Conservation (phyloP, 2,888 invertebrate species). For the Escarpia spicata region DNA sequence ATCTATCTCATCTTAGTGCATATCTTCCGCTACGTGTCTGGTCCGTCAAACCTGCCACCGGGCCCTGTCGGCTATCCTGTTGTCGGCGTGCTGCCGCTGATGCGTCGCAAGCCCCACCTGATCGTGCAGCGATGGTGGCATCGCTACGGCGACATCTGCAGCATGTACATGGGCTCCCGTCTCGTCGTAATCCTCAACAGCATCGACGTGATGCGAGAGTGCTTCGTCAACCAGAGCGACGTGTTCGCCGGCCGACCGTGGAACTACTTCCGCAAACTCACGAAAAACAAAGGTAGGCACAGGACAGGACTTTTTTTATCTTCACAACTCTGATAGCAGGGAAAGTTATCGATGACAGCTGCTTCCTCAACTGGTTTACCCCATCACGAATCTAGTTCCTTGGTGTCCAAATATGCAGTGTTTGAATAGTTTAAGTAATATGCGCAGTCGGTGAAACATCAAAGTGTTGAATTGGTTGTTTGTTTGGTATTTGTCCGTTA, state of each 20-base stretch:
- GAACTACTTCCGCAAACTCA: constrained; percentile 43
- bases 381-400: too few relatives aligned
- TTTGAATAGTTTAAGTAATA: too few relatives aligned
- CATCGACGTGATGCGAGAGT: constrained; percentile 42
- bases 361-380: too few relatives aligned
- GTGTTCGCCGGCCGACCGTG: constrained; percentile 44
- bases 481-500: too few relatives aligned
- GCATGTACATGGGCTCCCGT: constrained; percentile 43
- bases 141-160: constrained; percentile 45
- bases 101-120: constrained; percentile 37
- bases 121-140: constrained; percentile 41
- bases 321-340: neutral
- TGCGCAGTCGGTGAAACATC: too few relatives aligned
- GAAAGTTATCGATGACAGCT: too few relatives aligned
- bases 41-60: constrained; percentile 34
- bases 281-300: constrained; percentile 38
- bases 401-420: too few relatives aligned
- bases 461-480: too few relatives aligned
- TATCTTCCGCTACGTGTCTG: neutral
- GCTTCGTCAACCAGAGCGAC: constrained; percentile 44
- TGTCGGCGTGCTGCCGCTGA: constrained; percentile 40
- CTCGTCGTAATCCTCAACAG: constrained; percentile 46
- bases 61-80: constrained; percentile 41
- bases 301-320: neutral
- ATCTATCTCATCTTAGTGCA: neutral